Base-by-base conservation (phyloP, 35 echinoderm and acorn worm species). In the Patiria miniata region DNA sequence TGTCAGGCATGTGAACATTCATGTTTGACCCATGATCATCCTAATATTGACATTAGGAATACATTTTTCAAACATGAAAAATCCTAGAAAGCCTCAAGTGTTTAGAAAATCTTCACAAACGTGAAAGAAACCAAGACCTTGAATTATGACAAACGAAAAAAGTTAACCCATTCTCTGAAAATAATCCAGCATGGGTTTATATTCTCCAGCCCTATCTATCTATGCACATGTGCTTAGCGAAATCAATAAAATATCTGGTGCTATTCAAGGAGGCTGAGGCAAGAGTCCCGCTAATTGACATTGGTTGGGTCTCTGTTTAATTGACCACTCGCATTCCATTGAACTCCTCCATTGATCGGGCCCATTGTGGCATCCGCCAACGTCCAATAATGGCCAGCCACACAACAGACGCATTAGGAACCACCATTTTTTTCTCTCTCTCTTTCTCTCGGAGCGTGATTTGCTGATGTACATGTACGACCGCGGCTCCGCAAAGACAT, bases 261-360 rank as follows among this genome's bases (percentile, higher is more conserved):
- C 65, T 73, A 36, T 73, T 73, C 65, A 36, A 6, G 42, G 29
- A 60, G 65, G 29, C 26, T 34, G 16, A 5, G 65, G 65, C 29
- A 30, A 73, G 65, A 22, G 19, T 10, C 0, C 1, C 34, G 34
- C 65, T 34, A 73, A 73, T 73, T 73, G 65, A 73, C 23, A 73
- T 32, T 73, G 65, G 65, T 23, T 26, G 14, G 34, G 7, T 12
- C 10, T 73, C 17, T 22, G 8, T 73, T 34, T 73, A 73, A 73
- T 73, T 73, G 21, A 73, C 65, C 65, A 73, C 65, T 73, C 34
- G 65, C 65, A 73, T 73, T 73, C 65, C 22, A 73, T 73, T 73
- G 65, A 73, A 73, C 29, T 73, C 34, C 65, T 32, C 26, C 65
- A 73, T 73, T 73, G 65, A 73, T 73, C 15, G 65, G 26, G 12